Percentiles rank a stretch among this genome's conserved stretches.
phyloP scores from a whole-genome alignment of 2,113 vertebrate species.

The Gnathonemus longibarbis region DNA sequence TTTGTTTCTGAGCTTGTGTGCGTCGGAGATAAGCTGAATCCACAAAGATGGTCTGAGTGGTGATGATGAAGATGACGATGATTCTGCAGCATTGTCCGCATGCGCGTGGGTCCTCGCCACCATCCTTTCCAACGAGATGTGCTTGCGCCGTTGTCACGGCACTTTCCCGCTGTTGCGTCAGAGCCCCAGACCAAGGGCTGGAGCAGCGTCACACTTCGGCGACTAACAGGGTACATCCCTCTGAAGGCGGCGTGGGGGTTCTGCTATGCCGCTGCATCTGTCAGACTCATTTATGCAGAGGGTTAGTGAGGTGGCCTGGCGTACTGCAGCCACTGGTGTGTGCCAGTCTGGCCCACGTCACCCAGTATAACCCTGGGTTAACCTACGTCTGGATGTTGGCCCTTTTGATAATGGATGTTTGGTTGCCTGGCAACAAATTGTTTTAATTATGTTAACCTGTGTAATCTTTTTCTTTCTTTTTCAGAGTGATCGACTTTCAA shows the following conservation, averaged over 20 bases:
- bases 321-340: background rate
- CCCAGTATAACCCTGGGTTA: background rate
- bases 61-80: background rate
- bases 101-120: background rate
- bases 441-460: background rate
- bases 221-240: background rate
- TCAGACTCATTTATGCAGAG: background rate
- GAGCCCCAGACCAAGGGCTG: background rate
- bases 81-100: background rate
- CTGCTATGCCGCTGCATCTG: background rate
- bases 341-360: background rate
- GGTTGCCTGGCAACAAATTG: background rate
- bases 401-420: background rate
- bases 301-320: background rate
- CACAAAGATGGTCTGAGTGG: background rate
- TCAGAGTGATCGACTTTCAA: slow-evolving; percentile 78
- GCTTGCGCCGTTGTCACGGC: too few relatives aligned
- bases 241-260: slow-evolving; percentile 15
- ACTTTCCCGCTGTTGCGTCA: background rate
- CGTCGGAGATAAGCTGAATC: background rate
- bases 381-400: background rate
- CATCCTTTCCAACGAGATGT: background rate
- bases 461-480: slow-evolving; percentile 41
- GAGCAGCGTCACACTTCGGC: background rate
- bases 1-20: background rate